Conservation (phyloP, 2,797 vertebrate genomes). For the Nothura maculosa region DNA sequence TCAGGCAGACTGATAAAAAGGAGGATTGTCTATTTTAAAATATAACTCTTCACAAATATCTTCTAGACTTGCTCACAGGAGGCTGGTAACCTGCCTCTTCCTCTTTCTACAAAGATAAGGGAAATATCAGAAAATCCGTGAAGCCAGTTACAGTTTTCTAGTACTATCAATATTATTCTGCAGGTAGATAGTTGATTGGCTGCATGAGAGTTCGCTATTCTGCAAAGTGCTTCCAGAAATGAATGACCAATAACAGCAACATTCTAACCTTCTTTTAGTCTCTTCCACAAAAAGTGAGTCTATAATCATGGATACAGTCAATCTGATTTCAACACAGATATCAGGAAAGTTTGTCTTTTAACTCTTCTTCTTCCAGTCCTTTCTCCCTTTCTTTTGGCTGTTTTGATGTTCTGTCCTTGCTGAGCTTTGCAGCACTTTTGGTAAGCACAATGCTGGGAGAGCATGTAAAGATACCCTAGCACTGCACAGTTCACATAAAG, state of each 20-base stretch:
- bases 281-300: not conserved
- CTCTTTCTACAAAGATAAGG: not conserved
- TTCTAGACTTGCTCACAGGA: not conserved
- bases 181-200: not conserved
- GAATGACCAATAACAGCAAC: constrained; percentile 18
- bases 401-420: not conserved
- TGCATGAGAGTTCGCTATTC: not conserved
- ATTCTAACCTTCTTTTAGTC: not conserved
- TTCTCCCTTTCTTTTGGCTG: not conserved
- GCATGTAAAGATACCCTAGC: not conserved
- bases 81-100: not conserved
- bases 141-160: not conserved
- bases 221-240: not conserved
- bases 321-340: not conserved
- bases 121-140: constrained; percentile 20
- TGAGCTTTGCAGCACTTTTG: not conserved
- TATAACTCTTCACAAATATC: not conserved
- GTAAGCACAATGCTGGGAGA: not conserved
- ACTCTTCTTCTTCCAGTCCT: not conserved
- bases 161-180: not conserved
- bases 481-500: not conserved
- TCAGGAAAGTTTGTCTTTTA: not conserved
- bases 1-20: not conserved
- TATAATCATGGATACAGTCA: not conserved
- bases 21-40: not conserved